These are phyloP conservation scores for Dasypus novemcinctus DNA, from an alignment of 2,113 vertebrate species.

Conservation along the genomic window DNA sequence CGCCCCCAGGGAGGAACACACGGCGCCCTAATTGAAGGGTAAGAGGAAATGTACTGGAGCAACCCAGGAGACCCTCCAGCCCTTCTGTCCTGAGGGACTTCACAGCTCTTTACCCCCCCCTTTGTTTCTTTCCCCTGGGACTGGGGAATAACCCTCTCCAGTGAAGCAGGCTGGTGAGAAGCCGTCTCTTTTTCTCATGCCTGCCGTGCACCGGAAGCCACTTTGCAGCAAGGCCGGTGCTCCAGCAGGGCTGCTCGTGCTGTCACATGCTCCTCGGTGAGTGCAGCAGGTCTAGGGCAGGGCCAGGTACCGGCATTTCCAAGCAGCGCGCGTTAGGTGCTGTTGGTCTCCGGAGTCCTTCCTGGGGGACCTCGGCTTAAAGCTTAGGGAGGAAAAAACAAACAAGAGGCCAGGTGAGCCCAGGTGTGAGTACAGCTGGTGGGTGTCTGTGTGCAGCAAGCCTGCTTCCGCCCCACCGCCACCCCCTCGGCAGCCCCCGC, in stretches of 20 bases:
- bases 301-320: not conserved
- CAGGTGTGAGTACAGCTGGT: rapidly evolving
- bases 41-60: too few relatives aligned
- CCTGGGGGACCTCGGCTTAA: not conserved
- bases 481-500: not conserved
- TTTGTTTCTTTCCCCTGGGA: not conserved
- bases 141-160: not conserved
- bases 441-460: not conserved
- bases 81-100: not conserved
- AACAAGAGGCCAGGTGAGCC: not conserved
- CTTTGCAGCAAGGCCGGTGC: rapidly evolving
- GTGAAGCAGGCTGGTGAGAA: not conserved
- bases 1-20: not conserved
- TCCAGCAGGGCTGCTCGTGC: not conserved
- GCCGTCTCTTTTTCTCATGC: not conserved
- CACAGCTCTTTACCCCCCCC: not conserved
- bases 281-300: not conserved
- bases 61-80: too few relatives aligned
- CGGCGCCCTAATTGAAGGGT: too few relatives aligned
- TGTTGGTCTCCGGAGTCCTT: not conserved
- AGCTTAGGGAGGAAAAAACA: not conserved
- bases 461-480: not conserved
- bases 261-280: rapidly evolving
- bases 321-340: not conserved
- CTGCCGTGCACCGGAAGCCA: not conserved